Evolutionary conservation across 2,888 invertebrate species (phyloP).

Genomic region (Elegia similella): DNA sequence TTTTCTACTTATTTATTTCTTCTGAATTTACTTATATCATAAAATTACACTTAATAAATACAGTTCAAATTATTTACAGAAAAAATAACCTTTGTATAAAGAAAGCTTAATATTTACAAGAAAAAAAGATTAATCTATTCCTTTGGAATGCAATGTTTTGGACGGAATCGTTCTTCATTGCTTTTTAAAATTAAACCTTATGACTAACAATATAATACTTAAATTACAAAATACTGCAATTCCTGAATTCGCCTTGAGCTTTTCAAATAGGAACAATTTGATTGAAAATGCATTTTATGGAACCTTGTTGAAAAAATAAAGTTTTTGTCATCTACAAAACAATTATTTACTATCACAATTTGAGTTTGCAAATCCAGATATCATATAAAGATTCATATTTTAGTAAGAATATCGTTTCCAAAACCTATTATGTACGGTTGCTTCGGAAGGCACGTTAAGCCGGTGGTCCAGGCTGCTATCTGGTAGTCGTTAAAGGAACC

Average conservation of each 20-base stretch:
- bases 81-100: conserved; percentile 28
- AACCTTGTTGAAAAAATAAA: background rate
- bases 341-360: background rate
- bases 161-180: conserved; percentile 61
- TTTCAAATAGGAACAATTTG: conserved; percentile 34
- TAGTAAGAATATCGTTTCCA: too few relatives aligned
- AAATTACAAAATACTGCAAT: conserved; percentile 43
- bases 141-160: conserved; percentile 77
- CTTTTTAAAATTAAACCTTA: conserved; percentile 30
- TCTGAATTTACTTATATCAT: conserved; percentile 19
- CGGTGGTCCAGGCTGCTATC: too few relatives aligned
- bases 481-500: too few relatives aligned
- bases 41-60: conserved; percentile 23
- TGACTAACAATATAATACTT: conserved; percentile 25
- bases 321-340: background rate
- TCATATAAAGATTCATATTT: too few relatives aligned
- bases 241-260: conserved; percentile 30
- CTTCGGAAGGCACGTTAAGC: too few relatives aligned
- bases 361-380: too few relatives aligned
- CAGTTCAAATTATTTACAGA: conserved; percentile 35
- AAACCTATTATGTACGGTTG: too few relatives aligned
- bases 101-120: conserved; percentile 32
- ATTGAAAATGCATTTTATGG: conserved; percentile 20
- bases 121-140: conserved; percentile 48
- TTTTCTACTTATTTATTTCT: conserved; percentile 22